phyloP scores from a whole-genome alignment of 2,113 vertebrate genomes.

The Anser cygnoides region DNA sequence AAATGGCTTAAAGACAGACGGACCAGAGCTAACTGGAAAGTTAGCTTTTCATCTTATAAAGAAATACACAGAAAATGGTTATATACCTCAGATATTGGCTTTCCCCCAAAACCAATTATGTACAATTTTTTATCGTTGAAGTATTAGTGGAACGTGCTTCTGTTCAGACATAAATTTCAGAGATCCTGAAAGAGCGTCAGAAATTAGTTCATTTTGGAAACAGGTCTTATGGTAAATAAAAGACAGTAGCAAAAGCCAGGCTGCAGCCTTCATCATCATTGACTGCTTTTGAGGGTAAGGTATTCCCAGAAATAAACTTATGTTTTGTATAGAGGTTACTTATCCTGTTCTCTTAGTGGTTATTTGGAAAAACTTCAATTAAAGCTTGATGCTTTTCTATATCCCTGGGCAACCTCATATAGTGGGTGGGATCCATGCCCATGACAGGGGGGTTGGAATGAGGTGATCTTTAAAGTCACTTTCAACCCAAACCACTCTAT shows the following conservation, averaged over 20 bases:
- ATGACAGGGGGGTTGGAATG: too few species aligned
- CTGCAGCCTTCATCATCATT: background rate
- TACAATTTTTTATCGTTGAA: background rate
- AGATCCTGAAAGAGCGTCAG: background rate
- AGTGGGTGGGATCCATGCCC: too few species aligned
- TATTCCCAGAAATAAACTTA: background rate
- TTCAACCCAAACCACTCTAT: too few species aligned
- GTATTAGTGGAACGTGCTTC: background rate
- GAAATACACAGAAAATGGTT: background rate
- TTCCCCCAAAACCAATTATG: background rate
- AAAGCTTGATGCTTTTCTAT: background rate
- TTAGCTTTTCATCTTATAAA: background rate
- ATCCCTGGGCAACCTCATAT: too few species aligned
- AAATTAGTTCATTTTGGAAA: background rate
- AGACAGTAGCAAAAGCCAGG: background rate
- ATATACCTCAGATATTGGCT: background rate
- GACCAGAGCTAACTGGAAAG: background rate
- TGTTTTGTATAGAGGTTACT: background rate
- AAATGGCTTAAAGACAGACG: background rate
- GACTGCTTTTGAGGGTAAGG: background rate
- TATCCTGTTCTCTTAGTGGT: background rate
- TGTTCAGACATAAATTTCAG: background rate
- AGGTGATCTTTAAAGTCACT: too few species aligned
- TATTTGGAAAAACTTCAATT: background rate
- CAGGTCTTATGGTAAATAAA: fast-evolving